These are phyloP conservation scores for Cariama cristata DNA, from an alignment of 2,113 vertebrate species.

Conservation along the genomic window DNA sequence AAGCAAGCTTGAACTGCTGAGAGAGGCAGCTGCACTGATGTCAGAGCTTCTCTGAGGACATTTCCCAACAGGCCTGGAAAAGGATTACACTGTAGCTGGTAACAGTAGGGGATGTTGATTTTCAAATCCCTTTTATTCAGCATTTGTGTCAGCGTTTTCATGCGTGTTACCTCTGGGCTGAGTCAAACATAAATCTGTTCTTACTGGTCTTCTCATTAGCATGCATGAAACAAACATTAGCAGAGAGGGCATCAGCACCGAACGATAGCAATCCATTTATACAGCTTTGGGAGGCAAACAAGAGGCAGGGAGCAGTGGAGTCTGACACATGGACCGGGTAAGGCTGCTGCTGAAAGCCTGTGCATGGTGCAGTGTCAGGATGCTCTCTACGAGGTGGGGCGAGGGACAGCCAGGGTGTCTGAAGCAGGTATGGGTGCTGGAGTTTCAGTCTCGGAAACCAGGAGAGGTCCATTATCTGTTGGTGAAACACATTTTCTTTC, in stretches of 20 bases:
- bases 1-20: slow-evolving; percentile 33
- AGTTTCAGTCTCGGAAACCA: neutral
- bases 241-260: neutral
- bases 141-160: slow-evolving; percentile 68
- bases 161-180: slow-evolving; percentile 57
- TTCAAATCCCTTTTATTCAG: slow-evolving; percentile 68
- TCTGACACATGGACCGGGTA: neutral
- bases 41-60: slow-evolving; percentile 44
- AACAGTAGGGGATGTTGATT: slow-evolving; percentile 63
- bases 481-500: neutral
- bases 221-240: slow-evolving; percentile 48
- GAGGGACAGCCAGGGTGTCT: neutral
- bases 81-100: slow-evolving; percentile 53
- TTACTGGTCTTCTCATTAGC: slow-evolving; percentile 48
- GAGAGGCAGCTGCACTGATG: slow-evolving; percentile 39
- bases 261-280: neutral
- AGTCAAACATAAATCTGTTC: slow-evolving; percentile 45
- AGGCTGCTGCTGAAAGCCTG: neutral
- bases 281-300: neutral
- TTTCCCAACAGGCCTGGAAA: slow-evolving; percentile 55
- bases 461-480: neutral
- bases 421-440: neutral
- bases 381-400: neutral
- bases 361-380: neutral
- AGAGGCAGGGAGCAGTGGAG: neutral